These are phyloP conservation scores for Horisme vitalbata DNA, from an alignment of 2,888 invertebrate species.

Conservation along the genomic window DNA sequence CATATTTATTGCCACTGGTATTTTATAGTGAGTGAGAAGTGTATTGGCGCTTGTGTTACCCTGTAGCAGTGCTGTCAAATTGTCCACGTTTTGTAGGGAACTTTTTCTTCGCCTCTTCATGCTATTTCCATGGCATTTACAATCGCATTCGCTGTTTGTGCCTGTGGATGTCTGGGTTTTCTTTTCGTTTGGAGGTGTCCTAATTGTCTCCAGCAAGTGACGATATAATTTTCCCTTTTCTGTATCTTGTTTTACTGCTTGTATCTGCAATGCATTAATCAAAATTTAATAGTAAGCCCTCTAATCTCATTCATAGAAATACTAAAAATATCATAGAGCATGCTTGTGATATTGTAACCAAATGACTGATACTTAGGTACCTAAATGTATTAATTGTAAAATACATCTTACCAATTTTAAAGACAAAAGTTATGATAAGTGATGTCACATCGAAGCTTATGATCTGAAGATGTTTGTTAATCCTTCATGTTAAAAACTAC, in stretches of 20 bases:
- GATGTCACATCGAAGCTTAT: no score
- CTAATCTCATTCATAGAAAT: no score
- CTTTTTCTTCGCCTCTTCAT: slow-evolving; percentile 50
- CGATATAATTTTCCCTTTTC: slow-evolving; percentile 60
- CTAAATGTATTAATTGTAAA: no score
- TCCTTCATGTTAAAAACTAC: no score
- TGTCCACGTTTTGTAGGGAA: slow-evolving; percentile 21
- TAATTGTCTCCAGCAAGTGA: slow-evolving; percentile 60
- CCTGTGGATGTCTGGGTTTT: slow-evolving; percentile 32
- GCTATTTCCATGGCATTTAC: slow-evolving; percentile 57
- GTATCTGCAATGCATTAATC: slow-evolving; percentile 51
- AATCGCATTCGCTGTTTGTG: slow-evolving; percentile 45
- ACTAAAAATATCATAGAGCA: no score
- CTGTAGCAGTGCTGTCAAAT: slow-evolving; percentile 12
- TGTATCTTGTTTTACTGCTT: slow-evolving; percentile 65
- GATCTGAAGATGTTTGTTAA: no score
- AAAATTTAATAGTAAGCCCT: no score
- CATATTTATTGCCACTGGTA: slow-evolving; percentile 41
- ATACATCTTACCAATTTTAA: no score
- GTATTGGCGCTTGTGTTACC: slow-evolving; percentile 16
- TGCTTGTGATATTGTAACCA: no score
- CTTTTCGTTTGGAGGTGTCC: slow-evolving; percentile 27
- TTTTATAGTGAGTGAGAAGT: slow-evolving; percentile 29
- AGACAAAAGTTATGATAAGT: no score
- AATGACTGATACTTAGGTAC: no score